Percentiles rank a stretch among this genome's conserved stretches.
Evolutionary conservation across 2,797 vertebrate species (phyloP).

Genomic region (Selene dorsalis): DNA sequence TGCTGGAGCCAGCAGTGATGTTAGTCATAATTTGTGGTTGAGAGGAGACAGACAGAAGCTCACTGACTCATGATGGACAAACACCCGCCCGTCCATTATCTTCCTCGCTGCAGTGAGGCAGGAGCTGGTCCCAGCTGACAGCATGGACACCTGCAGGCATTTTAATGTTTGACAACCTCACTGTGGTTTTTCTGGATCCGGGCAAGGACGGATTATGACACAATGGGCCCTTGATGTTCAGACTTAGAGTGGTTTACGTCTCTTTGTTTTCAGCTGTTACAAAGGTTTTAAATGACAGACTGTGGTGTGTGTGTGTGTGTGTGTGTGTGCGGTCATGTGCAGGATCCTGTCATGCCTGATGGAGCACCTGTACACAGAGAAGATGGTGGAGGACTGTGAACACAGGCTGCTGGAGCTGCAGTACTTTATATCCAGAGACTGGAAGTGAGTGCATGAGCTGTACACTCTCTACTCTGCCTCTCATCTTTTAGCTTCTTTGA

Average conservation of each 20-base stretch:
- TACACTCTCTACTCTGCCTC: not conserved
- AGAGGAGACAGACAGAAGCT: not conserved
- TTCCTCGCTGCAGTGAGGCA: not conserved
- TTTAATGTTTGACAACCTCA: not conserved
- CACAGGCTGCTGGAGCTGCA: constrained; percentile 93
- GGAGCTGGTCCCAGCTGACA: too few relatives aligned
- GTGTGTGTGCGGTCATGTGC: constrained; percentile 22
- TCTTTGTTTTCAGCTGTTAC: not conserved
- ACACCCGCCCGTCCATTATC: not conserved
- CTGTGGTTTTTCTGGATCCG: not conserved
- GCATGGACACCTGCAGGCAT: not conserved
- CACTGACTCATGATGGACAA: not conserved
- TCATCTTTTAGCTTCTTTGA: not conserved
- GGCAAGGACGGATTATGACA: not conserved
- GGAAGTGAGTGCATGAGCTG: constrained; percentile 89
- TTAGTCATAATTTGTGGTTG: not conserved
- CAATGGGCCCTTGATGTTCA: not conserved
- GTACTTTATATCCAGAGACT: constrained; percentile 97
- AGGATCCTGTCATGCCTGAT: constrained; percentile 97
- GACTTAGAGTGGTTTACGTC: too few relatives aligned
- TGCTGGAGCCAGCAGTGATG: not conserved
- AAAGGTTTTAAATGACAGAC: not conserved
- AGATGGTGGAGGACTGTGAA: constrained; percentile 98
- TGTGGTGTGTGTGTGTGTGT: constrained; percentile 28
- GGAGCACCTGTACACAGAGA: constrained; percentile 97